A percentile compares a stretch with the other conserved stretches of the same genome.
Evolutionary conservation across 2,113 vertebrate genomes (phyloP).

Genomic region (Python bivittatus): DNA sequence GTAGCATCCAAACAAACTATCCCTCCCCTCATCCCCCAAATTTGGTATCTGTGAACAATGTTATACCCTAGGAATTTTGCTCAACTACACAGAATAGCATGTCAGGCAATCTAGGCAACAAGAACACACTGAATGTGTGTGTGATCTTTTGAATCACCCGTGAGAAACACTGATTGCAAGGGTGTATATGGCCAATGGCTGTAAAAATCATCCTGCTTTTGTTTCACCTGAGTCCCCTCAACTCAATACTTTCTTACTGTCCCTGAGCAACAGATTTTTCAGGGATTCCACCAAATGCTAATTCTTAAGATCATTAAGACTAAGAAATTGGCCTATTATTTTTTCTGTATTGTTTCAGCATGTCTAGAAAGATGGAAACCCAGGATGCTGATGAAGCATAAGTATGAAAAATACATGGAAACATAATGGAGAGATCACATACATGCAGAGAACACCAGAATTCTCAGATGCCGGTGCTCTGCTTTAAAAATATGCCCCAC

Average conservation of each 20-base stretch:
- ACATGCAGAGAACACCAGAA: conserved; percentile 16
- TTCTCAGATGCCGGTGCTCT: conserved; percentile 16
- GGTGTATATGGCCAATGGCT: not conserved
- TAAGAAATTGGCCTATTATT: conserved; percentile 20
- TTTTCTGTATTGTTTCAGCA: not conserved
- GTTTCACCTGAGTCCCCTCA: not conserved
- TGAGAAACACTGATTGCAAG: not conserved
- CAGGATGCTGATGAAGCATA: not conserved
- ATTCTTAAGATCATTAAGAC: conserved; percentile 3
- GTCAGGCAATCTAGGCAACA: not conserved
- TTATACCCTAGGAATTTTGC: not conserved
- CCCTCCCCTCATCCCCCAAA: not conserved
- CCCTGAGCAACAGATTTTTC: conserved; percentile 40
- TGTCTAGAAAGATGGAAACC: not conserved
- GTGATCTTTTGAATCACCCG: not conserved
- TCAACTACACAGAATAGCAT: not conserved
- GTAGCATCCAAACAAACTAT: not conserved
- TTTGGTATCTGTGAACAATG: not conserved
- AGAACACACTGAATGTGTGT: not conserved
- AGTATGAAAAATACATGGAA: not conserved
- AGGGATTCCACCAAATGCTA: conserved; percentile 45
- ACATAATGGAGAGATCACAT: conserved; percentile 28
- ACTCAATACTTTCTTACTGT: not conserved
- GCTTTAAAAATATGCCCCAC: conserved; percentile 54
- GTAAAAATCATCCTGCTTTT: not conserved